Evolutionary conservation across 2,888 invertebrate species (phyloP), one percentile per base, ranked within the genome.

Genomic region (Hydrotaea diabolus): DNA sequence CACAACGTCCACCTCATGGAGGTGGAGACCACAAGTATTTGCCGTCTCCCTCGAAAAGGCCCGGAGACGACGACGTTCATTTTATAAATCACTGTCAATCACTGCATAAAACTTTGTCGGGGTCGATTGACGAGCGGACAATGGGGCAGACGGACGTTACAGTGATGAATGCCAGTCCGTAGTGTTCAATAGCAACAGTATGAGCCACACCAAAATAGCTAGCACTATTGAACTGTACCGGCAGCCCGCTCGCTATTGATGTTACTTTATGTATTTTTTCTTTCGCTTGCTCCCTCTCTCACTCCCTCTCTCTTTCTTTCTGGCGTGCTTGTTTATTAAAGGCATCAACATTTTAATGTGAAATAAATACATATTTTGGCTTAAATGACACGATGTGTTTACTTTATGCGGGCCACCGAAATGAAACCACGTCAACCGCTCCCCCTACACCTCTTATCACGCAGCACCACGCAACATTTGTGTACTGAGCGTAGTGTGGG

Each of bases 51-150:
- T 8, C 36, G 8, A 3, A 36, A 36, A 36, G 11, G 11, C 13
- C 4, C 13, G 1, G 7, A 11, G 59, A n/a, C 36, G 66, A 39
- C 66, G 39, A 39, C 2, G 39, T 46, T 23, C 21, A 8, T 69
- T 69, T 69, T 69, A 46, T 46, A 69, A 46, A 69, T 69, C 69
- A 69, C 69, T 69, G 69, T 69, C 69, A 69, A 46, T 69, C 69
- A 69, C 4, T 13, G 69, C n/a, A 13, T 4, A 69, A 26, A 46
- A 69, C 21, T 11, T 59, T 59, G 59, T 59, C 59, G 59, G n/a
- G n/a, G 59, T 15, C 59, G 13, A 31, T 31, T 2, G 31, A 31
- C 31, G 31, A 31, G 31, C 31, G 31, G 31, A 31, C 31, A 7
- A 31, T 2, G 3, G 31, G 7, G 31, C 31, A 7, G 31, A 31